Conservation (phyloP, 2,113 vertebrate species). For the Saccopteryx leptura region DNA sequence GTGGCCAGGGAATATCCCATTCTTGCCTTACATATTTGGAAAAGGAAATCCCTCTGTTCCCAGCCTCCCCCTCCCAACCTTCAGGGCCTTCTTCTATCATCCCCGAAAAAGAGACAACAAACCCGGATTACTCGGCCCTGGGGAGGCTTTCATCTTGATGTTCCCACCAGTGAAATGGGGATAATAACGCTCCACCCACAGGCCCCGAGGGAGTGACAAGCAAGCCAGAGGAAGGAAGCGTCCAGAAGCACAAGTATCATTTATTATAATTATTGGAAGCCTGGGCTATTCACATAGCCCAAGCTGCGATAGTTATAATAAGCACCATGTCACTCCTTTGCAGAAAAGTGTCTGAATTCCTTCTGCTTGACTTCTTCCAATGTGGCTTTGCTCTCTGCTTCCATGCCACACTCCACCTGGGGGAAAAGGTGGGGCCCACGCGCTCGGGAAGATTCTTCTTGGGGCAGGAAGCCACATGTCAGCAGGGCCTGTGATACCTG, state of each 20-base stretch:
- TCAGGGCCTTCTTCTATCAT: neutral
- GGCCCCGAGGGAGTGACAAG: neutral
- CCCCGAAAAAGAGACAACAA: neutral
- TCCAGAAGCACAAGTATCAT: constrained; percentile 30
- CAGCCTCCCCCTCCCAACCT: neutral
- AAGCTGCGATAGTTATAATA: neutral
- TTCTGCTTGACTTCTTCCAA: neutral
- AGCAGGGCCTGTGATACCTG: neutral
- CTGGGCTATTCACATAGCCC: neutral
- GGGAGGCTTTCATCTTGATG: neutral
- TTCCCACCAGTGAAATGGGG: constrained; percentile 73
- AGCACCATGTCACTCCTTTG: neutral
- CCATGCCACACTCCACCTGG: neutral
- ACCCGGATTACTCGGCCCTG: neutral
- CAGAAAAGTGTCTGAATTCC: neutral
- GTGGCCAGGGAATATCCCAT: neutral
- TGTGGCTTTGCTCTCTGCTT: neutral
- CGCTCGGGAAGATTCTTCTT: neutral
- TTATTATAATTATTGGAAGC: constrained; percentile 57
- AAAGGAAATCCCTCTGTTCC: neutral
- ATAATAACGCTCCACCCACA: constrained; percentile 46
- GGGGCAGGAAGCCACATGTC: neutral
- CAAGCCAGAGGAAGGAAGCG: neutral
- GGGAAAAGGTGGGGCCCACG: neutral
- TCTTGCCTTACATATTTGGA: neutral